phyloP scores from a whole-genome alignment of 2,113 vertebrate species.

The Oncorhynchus nerka region DNA sequence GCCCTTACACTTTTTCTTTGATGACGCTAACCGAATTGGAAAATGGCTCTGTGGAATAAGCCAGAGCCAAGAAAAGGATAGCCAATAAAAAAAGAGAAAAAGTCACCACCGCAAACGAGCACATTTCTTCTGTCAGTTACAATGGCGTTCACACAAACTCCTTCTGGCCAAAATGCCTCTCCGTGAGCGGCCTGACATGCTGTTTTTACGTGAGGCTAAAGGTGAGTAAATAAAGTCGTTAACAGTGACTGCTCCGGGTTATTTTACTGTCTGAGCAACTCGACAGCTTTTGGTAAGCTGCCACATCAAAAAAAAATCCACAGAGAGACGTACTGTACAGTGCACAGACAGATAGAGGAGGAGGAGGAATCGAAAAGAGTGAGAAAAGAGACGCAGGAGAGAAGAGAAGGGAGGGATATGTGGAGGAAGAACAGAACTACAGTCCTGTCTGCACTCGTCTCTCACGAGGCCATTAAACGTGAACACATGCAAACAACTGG shows the following conservation, averaged over 20 bases:
- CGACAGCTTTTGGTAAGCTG: conserved; percentile 61
- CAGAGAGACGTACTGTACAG: conserved; percentile 20
- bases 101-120: conserved; percentile 9
- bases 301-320: conserved; percentile 33
- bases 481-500: too few relatives aligned
- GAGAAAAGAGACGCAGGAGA: conserved; percentile 24
- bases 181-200: conserved; percentile 14
- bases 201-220: conserved; percentile 52
- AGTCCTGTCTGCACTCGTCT: conserved; percentile 15
- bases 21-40: conserved; percentile 1
- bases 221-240: conserved; percentile 47
- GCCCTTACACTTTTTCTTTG: conserved; percentile 1
- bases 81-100: background rate
- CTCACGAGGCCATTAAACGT: conserved; percentile 7
- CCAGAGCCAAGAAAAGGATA: conserved; percentile 29
- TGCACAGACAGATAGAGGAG: background rate
- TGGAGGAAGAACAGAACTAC: conserved; percentile 1
- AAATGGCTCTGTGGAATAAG: conserved; percentile 3
- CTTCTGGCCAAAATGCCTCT: background rate
- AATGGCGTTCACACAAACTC: background rate
- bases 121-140: conserved; percentile 7
- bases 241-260: conserved; percentile 64
- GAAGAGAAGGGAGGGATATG: conserved; percentile 13
- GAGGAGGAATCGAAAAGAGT: background rate
- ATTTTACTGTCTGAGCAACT: conserved; percentile 62